Base-by-base conservation (phyloP, 2,113 vertebrate genomes). In the Ptyas mucosa region DNA sequence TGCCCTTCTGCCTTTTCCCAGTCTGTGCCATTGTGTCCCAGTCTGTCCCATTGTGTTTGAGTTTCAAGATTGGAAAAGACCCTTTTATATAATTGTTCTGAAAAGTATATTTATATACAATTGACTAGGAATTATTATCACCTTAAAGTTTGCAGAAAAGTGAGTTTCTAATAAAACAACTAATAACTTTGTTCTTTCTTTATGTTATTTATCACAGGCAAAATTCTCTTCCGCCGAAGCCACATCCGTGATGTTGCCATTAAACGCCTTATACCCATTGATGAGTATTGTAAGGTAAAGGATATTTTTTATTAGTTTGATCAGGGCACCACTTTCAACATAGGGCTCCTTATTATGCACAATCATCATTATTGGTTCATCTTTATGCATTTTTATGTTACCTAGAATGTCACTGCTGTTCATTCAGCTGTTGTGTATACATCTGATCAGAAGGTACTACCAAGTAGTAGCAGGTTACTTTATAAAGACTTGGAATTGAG, bases 211-310 rank as follows among this genome's bases (percentile, higher is more conserved):
- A 89, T 95, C 96, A 0, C 95, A 99, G 99, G 99, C n/a, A 99
- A 99, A 97, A 99, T 99, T 95, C 98, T 99, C 54, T 99, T 99
- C 94, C 98, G 99, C 49, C 97, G 99, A 89, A 99, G 99, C 94
- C 99, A 99, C 94, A 99, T 99, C 96, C 98, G 99, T 14, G 99
- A 99, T 69, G 99, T 99, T 92, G 99, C 99, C 0, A 99, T 99
- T 97, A 99, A 99, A 87, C 98, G 99, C 24, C 97, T 99, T 93
- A 98, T 99, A 91, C 99, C 99, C 0, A 99, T 99, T 0, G 99
- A 99, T 5, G 99, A 99, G 49, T 99, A 99, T 97, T 99, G 99
- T 97, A 98, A 99, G 98, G 99, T 99, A 93, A 98, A 98, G 96
- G 34, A 15, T 43, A 49, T 3, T 55, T 89, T 2, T 86, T 53